Evolutionary conservation across 2,888 invertebrate genomes (phyloP), one percentile per base, ranked within the genome.

Genomic region (Spilosoma lubricipeda): DNA sequence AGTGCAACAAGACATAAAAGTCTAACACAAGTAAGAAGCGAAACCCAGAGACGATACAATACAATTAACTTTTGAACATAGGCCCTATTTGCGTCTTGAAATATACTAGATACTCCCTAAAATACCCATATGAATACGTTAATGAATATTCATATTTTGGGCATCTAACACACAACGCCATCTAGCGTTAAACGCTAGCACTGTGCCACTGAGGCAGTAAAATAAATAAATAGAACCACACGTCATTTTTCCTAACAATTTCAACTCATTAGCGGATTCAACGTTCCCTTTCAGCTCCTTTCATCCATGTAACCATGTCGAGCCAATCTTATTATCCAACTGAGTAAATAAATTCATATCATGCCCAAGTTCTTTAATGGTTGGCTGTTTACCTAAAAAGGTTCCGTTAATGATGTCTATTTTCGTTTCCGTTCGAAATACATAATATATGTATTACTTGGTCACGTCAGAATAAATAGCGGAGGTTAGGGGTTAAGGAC

Each of bases 321-420:
- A 56, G 39, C 20, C 59, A 70, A 39, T 30, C 42, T 70, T 63
- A 70, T 74, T 73, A 23, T 59, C 59, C 42, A 39, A 36, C 67
- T 64, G 27, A 23, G 72, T 82, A 78, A 77, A 82, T 77, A 80
- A 74, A 80, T 84, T 78, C 71, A 75, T 77, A 78, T 77, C 78
- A 77, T 72, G 73, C 64, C 67, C 65, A 63, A 70, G 68, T 70
- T 73, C 69, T 48, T 39, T 76, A 75, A 68, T 48, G 64, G 56
- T 39, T 23, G 30, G 75, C 72, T 80, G 71, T 82, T 74, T 75
- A 67, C 85, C 83, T 73, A 81, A 82, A 81, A 81, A 68, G 85
- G 81, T 65, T 23, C 23, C 3, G 33, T 63, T 82, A 84, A 86
- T 85, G 83, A 84, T 76, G 77, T 77, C 85, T 82, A 70, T 84